Percentiles rank a stretch among this genome's conserved stretches.
Conservation (phyloP, 2,888 invertebrate species). For the Dolichopus griseipennis region DNA sequence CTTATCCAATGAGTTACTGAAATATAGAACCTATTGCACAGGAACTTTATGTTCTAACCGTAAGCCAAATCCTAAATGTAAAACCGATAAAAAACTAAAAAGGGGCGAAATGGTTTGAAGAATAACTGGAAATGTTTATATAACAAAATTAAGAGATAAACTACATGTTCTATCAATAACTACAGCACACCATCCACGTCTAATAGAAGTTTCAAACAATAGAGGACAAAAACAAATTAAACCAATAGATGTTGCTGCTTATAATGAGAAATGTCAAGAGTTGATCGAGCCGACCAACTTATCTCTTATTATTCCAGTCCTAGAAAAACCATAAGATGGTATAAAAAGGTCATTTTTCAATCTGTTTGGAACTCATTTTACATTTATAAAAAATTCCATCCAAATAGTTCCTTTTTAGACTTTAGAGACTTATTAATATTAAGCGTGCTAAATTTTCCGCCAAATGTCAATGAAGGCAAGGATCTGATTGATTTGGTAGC, state of each 20-base stretch:
- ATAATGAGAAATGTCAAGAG: too few species aligned
- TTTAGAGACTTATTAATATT: neutral
- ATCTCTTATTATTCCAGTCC: conserved; percentile 19
- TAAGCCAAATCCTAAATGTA: conserved; percentile 22
- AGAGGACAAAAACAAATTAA: conserved; percentile 12
- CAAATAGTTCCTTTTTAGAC: neutral
- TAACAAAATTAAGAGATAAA: conserved; percentile 22
- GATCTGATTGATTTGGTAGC: neutral
- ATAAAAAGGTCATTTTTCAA: conserved; percentile 20
- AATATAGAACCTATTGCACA: conserved; percentile 23
- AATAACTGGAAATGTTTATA: too few species aligned
- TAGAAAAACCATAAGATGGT: conserved; percentile 22
- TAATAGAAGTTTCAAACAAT: conserved; percentile 5
- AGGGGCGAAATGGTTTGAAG: conserved; percentile 22
- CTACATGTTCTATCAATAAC: conserved; percentile 15
- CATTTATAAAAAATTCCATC: conserved; percentile 7
- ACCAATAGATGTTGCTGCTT: conserved; percentile 15
- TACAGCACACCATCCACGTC: conserved; percentile 8
- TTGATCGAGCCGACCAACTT: too few species aligned
- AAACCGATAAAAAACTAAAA: conserved; percentile 18
- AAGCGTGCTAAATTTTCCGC: neutral
- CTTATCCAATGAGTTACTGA: conserved; percentile 23
- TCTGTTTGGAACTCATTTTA: conserved; percentile 13
- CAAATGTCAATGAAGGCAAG: neutral
- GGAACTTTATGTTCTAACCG: conserved; percentile 26